Percentiles rank a stretch among this genome's conserved stretches.
Conservation (phyloP, 2,797 vertebrate species). For the Mus minutoides region DNA sequence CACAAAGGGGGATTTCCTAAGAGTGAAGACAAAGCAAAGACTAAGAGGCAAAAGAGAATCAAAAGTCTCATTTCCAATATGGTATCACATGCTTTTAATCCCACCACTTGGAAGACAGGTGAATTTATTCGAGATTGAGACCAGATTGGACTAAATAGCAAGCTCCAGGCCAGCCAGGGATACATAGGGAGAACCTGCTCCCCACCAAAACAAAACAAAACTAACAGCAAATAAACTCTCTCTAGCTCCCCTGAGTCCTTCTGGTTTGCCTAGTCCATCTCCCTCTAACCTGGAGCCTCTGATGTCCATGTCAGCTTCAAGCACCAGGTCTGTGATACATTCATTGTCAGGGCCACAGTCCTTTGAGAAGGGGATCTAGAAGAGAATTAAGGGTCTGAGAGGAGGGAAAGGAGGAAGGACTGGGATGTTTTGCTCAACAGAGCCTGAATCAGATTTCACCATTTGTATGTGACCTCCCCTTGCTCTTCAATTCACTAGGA, state of each 20-base stretch:
- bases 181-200: neutral
- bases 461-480: neutral
- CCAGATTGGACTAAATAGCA: neutral
- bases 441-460: neutral
- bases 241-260: neutral
- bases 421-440: neutral
- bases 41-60: neutral
- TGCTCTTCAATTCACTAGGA: neutral
- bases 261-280: neutral
- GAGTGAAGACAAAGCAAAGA: neutral
- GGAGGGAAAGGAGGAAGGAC: neutral
- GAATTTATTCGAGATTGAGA: neutral
- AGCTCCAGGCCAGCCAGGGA: neutral
- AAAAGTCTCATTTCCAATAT: neutral
- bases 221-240: neutral
- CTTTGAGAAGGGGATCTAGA: conserved; percentile 96
- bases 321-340: conserved; percentile 93
- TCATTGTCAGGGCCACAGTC: conserved; percentile 96
- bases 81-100: neutral
- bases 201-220: neutral
- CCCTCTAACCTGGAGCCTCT: conserved; percentile 90
- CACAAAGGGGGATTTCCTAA: conserved; percentile 93
- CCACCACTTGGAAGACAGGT: neutral
- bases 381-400: neutral
- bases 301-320: conserved; percentile 92